Percentiles rank a stretch among this genome's conserved stretches.
Conservation (phyloP, 2,888 invertebrate genomes). For the Pachydiplax longipennis region DNA sequence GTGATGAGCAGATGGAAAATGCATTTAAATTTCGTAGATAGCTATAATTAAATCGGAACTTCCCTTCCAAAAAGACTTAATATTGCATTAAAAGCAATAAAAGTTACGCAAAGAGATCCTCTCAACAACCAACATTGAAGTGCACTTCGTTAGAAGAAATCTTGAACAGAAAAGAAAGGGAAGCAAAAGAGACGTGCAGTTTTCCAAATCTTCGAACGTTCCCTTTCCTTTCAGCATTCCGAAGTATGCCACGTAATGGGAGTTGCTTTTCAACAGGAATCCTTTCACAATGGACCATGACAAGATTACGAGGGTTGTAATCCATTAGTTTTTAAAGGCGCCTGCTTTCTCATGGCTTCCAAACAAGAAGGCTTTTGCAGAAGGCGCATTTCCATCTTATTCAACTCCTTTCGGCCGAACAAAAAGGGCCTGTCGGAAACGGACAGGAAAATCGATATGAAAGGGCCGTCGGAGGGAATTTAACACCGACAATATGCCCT, state of each 20-base stretch:
- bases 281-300: neutral
- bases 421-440: neutral
- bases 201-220: too few relatives aligned
- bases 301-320: neutral
- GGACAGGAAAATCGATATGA: constrained; percentile 20
- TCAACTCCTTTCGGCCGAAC: neutral
- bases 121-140: too few relatives aligned
- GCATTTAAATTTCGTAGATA: too few relatives aligned
- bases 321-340: neutral
- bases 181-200: too few relatives aligned
- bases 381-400: neutral
- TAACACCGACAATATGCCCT: constrained; percentile 29
- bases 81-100: too few relatives aligned
- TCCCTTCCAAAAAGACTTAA: too few relatives aligned
- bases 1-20: too few relatives aligned
- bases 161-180: too few relatives aligned
- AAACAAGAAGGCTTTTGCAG: neutral
- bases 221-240: too few relatives aligned
- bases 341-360: neutral
- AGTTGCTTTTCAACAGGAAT: neutral
- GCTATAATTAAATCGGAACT: too few relatives aligned
- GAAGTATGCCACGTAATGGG: neutral
- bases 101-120: too few relatives aligned
- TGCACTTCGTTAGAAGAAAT: too few relatives aligned
- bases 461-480: neutral